phyloP scores from a whole-genome alignment of 2,797 vertebrate genomes.

The Malacoctenus gilli region DNA sequence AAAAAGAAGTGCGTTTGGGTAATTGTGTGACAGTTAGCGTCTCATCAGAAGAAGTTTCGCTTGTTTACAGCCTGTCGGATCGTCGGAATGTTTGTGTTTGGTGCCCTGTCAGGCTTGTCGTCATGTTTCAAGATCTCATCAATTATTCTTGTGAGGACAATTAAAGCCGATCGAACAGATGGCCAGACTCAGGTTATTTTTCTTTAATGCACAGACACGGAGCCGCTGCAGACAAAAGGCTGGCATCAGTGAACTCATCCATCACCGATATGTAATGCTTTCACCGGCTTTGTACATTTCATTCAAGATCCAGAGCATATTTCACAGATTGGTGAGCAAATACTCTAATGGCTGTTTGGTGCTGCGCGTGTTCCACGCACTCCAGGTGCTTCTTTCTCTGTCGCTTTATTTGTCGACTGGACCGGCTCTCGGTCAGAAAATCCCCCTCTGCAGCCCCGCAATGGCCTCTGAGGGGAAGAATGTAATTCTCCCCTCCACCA shows the following conservation, averaged over 20 bases:
- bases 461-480: slow-evolving; percentile 66
- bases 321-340: not conserved
- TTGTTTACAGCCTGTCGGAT: slow-evolving; percentile 3
- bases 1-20: too few relatives aligned
- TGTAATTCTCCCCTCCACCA: slow-evolving; percentile 86
- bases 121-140: not conserved
- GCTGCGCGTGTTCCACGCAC: not conserved
- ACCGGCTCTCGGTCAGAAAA: slow-evolving; percentile 49
- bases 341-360: slow-evolving; percentile 5
- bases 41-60: too few relatives aligned
- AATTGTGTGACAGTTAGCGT: too few relatives aligned
- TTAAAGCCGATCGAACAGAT: not conserved
- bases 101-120: not conserved
- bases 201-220: not conserved
- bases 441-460: slow-evolving; percentile 26
- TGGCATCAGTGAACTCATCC: not conserved
- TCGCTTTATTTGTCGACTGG: slow-evolving; percentile 35
- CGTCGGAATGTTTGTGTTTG: slow-evolving; percentile 1
- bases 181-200: not conserved
- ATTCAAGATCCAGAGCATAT: not conserved
- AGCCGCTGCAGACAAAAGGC: not conserved
- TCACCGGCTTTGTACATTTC: not conserved
- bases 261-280: slow-evolving; percentile 1
- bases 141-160: not conserved
- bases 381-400: slow-evolving; percentile 30